Conservation (phyloP, 2,113 vertebrate species). For the Mirza zaza region DNA sequence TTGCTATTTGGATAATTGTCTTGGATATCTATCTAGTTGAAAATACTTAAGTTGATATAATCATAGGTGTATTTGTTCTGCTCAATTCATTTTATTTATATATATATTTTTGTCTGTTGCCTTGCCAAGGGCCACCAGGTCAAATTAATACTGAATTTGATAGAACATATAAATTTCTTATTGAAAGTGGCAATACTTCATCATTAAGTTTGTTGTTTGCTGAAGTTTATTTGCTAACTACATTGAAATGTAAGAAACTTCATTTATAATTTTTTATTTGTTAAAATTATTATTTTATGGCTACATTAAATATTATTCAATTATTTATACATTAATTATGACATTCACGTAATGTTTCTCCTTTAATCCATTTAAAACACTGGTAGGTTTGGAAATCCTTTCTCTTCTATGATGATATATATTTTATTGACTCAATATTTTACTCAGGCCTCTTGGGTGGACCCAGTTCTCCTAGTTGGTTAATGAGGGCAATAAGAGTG, state of each 20-base stretch:
- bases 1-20: neutral
- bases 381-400: neutral
- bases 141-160: neutral
- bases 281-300: neutral
- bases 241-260: neutral
- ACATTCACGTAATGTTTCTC: neutral
- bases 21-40: neutral
- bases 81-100: neutral
- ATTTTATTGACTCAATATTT: neutral
- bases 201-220: neutral
- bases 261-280: neutral
- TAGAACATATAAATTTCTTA: neutral
- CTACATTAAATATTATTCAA: too few relatives aligned
- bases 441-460: neutral
- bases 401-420: neutral
- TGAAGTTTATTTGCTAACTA: neutral
- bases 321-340: neutral
- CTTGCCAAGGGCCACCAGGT: neutral
- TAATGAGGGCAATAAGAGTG: neutral
- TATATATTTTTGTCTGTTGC: neutral
- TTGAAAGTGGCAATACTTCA: neutral
- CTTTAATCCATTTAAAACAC: neutral
- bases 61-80: neutral
- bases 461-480: neutral
- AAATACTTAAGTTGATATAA: neutral